phyloP scores from a whole-genome alignment of 2,113 vertebrate species.

The Sterrhoptilus dennistouni region DNA sequence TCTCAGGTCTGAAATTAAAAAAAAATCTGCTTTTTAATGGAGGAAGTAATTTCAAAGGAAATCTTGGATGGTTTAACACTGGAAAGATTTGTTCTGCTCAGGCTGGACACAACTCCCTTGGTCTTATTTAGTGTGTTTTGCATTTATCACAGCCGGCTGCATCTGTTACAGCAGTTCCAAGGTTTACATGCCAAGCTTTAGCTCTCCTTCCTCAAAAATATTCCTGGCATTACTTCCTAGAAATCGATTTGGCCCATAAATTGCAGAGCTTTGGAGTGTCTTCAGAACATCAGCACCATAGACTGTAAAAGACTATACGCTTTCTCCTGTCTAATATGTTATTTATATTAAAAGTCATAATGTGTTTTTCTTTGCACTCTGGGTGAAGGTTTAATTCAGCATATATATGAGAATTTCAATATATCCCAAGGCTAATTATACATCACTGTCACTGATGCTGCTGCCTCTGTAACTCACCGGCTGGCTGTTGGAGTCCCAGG shows the following conservation, averaged over 20 bases:
- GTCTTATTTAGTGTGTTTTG: neutral
- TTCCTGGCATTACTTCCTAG: neutral
- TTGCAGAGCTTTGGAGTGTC: neutral
- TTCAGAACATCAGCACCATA: neutral
- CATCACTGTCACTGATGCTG: neutral
- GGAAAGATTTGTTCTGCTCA: neutral
- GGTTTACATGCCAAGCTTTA: neutral
- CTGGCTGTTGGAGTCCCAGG: neutral
- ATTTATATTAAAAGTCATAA: constrained; percentile 19
- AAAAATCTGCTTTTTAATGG: neutral
- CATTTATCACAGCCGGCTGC: neutral
- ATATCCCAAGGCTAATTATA: neutral
- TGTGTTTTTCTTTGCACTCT: neutral
- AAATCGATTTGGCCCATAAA: neutral
- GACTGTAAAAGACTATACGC: neutral
- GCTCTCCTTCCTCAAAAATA: neutral
- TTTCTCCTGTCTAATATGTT: constrained; percentile 28
- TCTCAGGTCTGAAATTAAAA: neutral
- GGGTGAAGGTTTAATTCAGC: neutral
- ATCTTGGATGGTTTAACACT: neutral
- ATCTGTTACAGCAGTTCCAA: neutral
- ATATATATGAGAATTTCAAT: neutral
- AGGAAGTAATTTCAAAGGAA: neutral
- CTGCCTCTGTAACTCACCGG: neutral
- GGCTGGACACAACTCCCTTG: neutral